Conservation (phyloP, 2,888 invertebrate species). For the Platynereis dumerilii region DNA sequence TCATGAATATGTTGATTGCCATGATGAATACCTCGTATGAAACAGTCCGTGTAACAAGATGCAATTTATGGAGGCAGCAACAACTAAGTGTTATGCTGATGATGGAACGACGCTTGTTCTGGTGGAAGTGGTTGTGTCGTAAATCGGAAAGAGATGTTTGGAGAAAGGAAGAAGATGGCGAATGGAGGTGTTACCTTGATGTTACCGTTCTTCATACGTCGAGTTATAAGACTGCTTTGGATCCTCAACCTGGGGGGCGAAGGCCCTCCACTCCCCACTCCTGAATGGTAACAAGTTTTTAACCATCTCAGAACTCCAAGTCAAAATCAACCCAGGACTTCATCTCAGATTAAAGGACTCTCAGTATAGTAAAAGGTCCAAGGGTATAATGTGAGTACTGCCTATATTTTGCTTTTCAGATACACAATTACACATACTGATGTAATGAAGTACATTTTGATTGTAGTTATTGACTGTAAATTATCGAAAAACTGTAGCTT, state of each 20-base stretch:
- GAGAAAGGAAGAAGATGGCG: constrained; percentile 27
- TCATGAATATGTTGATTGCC: constrained; percentile 42
- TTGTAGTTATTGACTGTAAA: too few relatives aligned
- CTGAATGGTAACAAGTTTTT: neutral
- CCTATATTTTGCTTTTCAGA: too few relatives aligned
- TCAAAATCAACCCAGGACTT: too few relatives aligned
- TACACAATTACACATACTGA: too few relatives aligned
- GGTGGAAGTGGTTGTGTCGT: constrained; percentile 33
- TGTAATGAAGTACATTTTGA: too few relatives aligned
- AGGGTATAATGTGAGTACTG: too few relatives aligned
- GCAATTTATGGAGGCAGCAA: constrained; percentile 39
- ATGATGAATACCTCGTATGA: constrained; percentile 43
- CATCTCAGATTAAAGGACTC: too few relatives aligned
- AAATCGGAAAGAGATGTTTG: constrained; percentile 36
- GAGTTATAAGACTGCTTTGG: neutral
- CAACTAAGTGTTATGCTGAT: constrained; percentile 39
- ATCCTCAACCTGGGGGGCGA: too few relatives aligned
- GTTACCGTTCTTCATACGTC: constrained; percentile 36
- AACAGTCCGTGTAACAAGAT: constrained; percentile 34
- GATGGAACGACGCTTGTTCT: constrained; percentile 40
- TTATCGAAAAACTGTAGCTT: too few relatives aligned
- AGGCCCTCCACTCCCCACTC: too few relatives aligned
- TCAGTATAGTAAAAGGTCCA: too few relatives aligned
- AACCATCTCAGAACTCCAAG: neutral
- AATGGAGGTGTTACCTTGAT: constrained; percentile 32